phyloP scores from a whole-genome alignment of 2,113 vertebrate genomes.

The Archocentrus centrarchus region DNA sequence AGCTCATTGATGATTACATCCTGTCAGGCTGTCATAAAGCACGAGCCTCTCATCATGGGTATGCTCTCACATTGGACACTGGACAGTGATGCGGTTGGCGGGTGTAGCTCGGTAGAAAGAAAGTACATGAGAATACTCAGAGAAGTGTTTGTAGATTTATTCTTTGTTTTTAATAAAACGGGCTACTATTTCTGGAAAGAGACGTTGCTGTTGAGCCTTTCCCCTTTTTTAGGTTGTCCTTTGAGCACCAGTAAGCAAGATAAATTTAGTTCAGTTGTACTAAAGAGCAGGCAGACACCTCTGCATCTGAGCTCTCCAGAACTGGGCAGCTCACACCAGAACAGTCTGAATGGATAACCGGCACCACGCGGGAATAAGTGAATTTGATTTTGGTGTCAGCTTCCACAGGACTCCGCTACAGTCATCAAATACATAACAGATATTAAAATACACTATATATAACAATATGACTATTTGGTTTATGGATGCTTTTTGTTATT shows the following conservation, averaged over 20 bases:
- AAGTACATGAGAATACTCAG: not conserved
- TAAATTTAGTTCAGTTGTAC: not conserved
- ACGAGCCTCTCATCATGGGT: not conserved
- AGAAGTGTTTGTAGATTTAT: not conserved
- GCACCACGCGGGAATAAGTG: not conserved
- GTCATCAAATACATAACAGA: not conserved
- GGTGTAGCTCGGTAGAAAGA: not conserved
- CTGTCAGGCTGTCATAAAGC: not conserved
- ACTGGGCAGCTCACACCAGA: not conserved
- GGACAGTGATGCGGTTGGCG: not conserved
- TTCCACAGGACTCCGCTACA: not conserved
- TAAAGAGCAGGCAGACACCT: not conserved
- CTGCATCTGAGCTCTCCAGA: not conserved
- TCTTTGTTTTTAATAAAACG: not conserved
- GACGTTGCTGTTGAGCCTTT: no score
- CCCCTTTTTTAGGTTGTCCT: not conserved
- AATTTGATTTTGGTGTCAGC: fast-evolving
- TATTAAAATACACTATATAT: not conserved
- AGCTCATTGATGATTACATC: not conserved
- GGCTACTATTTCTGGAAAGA: not conserved
- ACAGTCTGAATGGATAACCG: not conserved
- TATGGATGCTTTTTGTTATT: not conserved
- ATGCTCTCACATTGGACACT: not conserved
- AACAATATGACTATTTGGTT: not conserved
- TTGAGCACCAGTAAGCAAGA: not conserved